Conservation (phyloP, 2,888 invertebrate species). For the Oegoconia quadripuncta region DNA sequence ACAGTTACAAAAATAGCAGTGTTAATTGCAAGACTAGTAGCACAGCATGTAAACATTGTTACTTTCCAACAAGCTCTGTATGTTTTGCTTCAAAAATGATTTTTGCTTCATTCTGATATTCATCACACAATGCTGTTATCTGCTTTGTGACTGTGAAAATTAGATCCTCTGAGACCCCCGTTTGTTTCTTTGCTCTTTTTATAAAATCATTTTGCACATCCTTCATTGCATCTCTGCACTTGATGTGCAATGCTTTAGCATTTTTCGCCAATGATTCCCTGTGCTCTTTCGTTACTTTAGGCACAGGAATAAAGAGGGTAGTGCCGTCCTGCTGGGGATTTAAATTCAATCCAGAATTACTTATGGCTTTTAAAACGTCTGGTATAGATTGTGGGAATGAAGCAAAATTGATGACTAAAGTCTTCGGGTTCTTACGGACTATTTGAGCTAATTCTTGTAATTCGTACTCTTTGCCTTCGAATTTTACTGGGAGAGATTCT, state of each 20-base stretch:
- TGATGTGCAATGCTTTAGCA: slow-evolving; percentile 89
- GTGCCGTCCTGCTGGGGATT: slow-evolving; percentile 98
- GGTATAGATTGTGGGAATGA: slow-evolving; percentile 93
- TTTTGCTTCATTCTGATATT: slow-evolving; percentile 75
- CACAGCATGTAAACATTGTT: slow-evolving; percentile 11
- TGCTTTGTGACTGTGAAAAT: slow-evolving; percentile 83
- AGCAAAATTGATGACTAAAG: slow-evolving; percentile 89
- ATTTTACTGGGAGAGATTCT: slow-evolving; percentile 85
- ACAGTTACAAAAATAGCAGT: neutral
- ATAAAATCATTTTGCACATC: slow-evolving; percentile 86
- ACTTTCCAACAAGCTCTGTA: slow-evolving; percentile 85
- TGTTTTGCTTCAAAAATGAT: slow-evolving; percentile 81
- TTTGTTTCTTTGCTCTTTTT: slow-evolving; percentile 85
- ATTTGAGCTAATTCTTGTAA: slow-evolving; percentile 94
- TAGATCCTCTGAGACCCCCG: slow-evolving; percentile 85
- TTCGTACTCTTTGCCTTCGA: slow-evolving; percentile 89
- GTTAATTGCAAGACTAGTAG: too few species aligned
- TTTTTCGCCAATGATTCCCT: slow-evolving; percentile 92
- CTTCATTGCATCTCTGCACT: slow-evolving; percentile 87
- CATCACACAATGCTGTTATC: slow-evolving; percentile 83
- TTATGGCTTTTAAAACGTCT: slow-evolving; percentile 85
- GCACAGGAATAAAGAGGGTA: slow-evolving; percentile 91
- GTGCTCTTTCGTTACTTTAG: slow-evolving; percentile 96
- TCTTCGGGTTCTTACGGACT: slow-evolving; percentile 91
- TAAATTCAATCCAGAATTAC: slow-evolving; percentile 91